These are phyloP conservation scores for Hippoglossus hippoglossus DNA, from an alignment of 2,797 vertebrate species.

Conservation along the genomic window DNA sequence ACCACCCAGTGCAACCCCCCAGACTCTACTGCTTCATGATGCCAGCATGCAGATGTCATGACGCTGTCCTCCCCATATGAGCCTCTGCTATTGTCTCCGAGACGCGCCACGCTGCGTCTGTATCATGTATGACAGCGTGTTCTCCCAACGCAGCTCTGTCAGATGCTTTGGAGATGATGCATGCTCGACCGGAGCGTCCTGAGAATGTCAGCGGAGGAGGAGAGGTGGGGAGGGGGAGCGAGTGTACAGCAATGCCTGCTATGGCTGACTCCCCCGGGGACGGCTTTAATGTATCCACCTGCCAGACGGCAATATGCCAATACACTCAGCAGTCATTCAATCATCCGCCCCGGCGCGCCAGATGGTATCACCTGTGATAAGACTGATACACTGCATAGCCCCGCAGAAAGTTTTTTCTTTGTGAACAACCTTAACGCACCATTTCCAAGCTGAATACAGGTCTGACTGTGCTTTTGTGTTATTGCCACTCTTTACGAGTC, in stretches of 20 bases:
- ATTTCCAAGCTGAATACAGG: conserved; percentile 22
- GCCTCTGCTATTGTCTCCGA: conserved; percentile 36
- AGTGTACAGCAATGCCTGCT: conserved; percentile 26
- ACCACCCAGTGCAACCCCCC: conserved; percentile 19
- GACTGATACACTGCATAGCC: conserved; percentile 28
- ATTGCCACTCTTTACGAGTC: conserved; percentile 13
- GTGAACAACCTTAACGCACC: conserved; percentile 31
- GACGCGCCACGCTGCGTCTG: conserved; percentile 22
- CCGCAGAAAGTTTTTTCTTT: conserved; percentile 31
- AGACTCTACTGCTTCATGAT: conserved; percentile 5
- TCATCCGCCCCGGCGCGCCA: conserved; percentile 51
- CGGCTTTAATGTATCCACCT: conserved; percentile 67
- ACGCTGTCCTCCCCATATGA: conserved; percentile 27
- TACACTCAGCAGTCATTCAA: conserved; percentile 64
- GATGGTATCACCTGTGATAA: conserved; percentile 63
- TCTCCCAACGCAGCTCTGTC: conserved; percentile 52
- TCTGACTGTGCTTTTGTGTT: conserved; percentile 9
- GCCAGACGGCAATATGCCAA: conserved; percentile 65
- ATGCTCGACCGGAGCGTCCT: conserved; percentile 38
- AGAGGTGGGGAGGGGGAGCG: background rate
- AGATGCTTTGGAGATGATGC: conserved; percentile 35
- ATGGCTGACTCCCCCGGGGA: conserved; percentile 53
- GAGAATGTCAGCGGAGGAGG: conserved; percentile 50
- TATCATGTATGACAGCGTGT: conserved; percentile 62
- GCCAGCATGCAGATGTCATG: conserved; percentile 37